Percentiles rank a stretch among this genome's conserved stretches.
These are phyloP conservation scores for Tethya wilhelma DNA, from an alignment of 37 sponge, comb jelly and placozoan species.

Conservation along the genomic window DNA sequence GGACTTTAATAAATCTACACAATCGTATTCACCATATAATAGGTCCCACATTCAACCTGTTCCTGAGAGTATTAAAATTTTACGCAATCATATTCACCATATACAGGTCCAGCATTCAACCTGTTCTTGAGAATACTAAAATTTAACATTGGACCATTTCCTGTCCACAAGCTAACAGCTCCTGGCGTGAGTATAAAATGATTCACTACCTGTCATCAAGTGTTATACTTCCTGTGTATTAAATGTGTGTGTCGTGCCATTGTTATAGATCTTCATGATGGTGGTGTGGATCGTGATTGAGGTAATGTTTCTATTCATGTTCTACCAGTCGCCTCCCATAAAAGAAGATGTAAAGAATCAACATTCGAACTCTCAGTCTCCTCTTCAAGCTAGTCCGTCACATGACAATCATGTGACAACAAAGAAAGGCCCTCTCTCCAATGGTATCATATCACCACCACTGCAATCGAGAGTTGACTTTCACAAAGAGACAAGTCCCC, in stretches of 20 bases:
- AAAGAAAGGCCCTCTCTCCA: no score
- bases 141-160: conserved; percentile 84
- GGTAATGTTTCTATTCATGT: conserved; percentile 65
- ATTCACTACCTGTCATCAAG: not conserved
- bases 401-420: no score
- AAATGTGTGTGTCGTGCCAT: not conserved
- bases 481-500: no score
- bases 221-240: not conserved
- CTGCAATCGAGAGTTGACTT: no score
- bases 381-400: no score
- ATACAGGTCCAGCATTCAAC: conserved; percentile 85
- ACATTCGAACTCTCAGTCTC: no score
- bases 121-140: conserved; percentile 61
- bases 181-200: conserved; percentile 63
- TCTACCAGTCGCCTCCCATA: conserved; percentile 57
- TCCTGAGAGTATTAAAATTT: no score
- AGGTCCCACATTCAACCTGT: conserved; percentile 89
- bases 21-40: not conserved
- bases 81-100: no score
- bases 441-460: no score
- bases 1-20: no score
- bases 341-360: not conserved
- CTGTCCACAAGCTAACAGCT: conserved; percentile 56
- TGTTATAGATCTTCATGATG: conserved; percentile 49
- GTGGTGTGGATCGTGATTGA: conserved; percentile 68